These are phyloP conservation scores for Thamnophis sirtalis DNA, from an alignment of 2,113 vertebrate genomes.

Conservation along the genomic window DNA sequence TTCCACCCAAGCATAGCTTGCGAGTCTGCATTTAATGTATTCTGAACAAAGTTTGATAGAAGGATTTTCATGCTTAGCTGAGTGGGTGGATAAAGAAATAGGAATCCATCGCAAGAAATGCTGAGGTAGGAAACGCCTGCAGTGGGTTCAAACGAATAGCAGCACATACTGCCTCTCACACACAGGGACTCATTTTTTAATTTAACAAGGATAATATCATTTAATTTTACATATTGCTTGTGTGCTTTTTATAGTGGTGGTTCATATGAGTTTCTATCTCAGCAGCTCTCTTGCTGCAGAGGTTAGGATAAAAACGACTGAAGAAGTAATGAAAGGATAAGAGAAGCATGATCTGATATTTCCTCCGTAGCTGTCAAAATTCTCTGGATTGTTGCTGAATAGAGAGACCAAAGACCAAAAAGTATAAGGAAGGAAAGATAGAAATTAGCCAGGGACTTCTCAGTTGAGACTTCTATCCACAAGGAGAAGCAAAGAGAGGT, in stretches of 20 bases:
- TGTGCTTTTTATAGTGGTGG: not conserved
- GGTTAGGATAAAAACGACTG: not conserved
- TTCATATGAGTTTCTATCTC: not conserved
- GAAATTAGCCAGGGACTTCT: not conserved
- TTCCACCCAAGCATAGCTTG: not conserved
- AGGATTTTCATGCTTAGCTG: not conserved
- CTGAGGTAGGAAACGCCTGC: not conserved
- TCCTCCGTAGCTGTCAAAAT: not conserved
- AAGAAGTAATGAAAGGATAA: not conserved
- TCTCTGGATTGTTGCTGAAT: not conserved
- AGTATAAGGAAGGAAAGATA: not conserved
- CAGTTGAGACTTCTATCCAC: not conserved
- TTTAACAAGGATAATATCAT: not conserved
- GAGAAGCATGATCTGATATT: not conserved
- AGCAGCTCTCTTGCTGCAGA: not conserved
- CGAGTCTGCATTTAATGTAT: not conserved
- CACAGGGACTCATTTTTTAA: not conserved
- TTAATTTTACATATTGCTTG: conserved; percentile 12
- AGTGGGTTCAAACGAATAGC: not conserved
- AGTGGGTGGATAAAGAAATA: not conserved
- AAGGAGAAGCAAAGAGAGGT: not conserved
- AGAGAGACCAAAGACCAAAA: not conserved
- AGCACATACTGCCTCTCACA: not conserved
- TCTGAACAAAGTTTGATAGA: not conserved
- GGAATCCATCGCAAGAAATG: not conserved